Percentiles rank a stretch among this genome's conserved stretches.
These are phyloP conservation scores for Sinocyclocheilus anshuiensis DNA, from an alignment of 2,113 vertebrate genomes.

Conservation along the genomic window DNA sequence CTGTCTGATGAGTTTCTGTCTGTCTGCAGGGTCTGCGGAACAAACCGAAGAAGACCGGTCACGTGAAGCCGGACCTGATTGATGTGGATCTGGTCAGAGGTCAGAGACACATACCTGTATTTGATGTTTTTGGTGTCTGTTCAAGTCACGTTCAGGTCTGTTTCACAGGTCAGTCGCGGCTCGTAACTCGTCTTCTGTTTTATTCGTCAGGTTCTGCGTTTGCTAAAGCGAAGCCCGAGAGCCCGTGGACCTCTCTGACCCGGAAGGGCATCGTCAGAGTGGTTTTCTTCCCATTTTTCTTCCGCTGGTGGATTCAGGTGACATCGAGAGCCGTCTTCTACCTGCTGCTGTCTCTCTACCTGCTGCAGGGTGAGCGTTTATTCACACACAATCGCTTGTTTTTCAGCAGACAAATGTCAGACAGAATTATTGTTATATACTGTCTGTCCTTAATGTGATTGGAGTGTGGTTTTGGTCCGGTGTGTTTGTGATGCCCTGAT, in stretches of 20 bases:
- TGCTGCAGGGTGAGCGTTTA: constrained; percentile 86
- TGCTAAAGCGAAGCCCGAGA: constrained; percentile 98
- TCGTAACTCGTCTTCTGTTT: background rate
- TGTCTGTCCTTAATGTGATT: too few relatives aligned
- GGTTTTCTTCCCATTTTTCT: constrained; percentile 98
- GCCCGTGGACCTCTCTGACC: constrained; percentile 96
- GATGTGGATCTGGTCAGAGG: constrained; percentile 99
- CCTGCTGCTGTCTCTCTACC: constrained; percentile 91
- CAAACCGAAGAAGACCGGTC: constrained; percentile 99
- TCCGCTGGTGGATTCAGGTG: constrained; percentile 97
- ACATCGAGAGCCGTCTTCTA: constrained; percentile 93
- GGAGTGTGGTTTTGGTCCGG: too few relatives aligned
- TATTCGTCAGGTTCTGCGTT: constrained; percentile 87
- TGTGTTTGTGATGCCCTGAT: too few relatives aligned
- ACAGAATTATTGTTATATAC: too few relatives aligned
- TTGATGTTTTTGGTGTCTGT: background rate
- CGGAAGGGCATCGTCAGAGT: constrained; percentile 97
- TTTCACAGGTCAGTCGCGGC: background rate
- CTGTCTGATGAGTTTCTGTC: background rate
- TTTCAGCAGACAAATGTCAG: background rate
- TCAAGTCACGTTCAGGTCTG: background rate
- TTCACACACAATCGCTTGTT: background rate
- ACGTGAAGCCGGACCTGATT: constrained; percentile 98
- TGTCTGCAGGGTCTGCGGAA: constrained; percentile 91
- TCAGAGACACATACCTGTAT: constrained; percentile 62